Evolutionary conservation across 2,797 vertebrate genomes (phyloP), one percentile per base, ranked within the genome.

Genomic region (Smutsia gigantea): DNA sequence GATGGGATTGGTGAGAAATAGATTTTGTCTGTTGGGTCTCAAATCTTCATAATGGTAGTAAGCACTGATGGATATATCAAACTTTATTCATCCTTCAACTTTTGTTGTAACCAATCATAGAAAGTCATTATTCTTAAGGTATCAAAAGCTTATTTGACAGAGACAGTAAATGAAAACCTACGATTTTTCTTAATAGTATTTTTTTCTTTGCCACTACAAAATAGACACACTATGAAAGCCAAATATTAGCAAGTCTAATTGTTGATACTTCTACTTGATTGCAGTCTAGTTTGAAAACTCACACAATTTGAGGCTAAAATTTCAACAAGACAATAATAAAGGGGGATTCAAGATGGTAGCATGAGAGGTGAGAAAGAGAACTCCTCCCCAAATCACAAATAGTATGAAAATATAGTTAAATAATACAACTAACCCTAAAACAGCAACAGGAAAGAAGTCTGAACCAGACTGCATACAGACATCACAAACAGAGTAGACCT

Each of bases 241-340:
- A 87, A 64, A 55, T 72, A 39, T 92, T n/a, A 81, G 53, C 46
- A 74, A 86, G 37, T 88, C 46, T 75, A 87, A 66, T 64, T 92
- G 37, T 81, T 75, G 66, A 88, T 79, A 53, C 1, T 10, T 95
- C 85, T 66, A 88, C 46, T 84, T 94, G 23, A 93, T 69, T 95
- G 31, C 77, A 93, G 2, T 55, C 23, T 57, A 79, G 39, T 87
- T 94, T 77, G 46, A 95, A 87, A 95, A 92, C n/a, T 93, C 61
- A 74, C 59, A 87, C 14, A 93, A 63, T 59, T 78, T 82, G 31
- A 91, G 79, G 49, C 69, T 91, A 89, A 61, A 78, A 82, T 88
- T 94, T 95, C 68, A 93, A 55, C 29, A 89, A 78, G 64, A 51
- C 37, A 39, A 5, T 39, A 39, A 39, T 39, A 39, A 39, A 39